A percentile compares a stretch with the other conserved stretches of the same genome.
These are phyloP conservation scores for Dallia pectoralis DNA, from an alignment of 2,797 vertebrate genomes.

Conservation along the genomic window DNA sequence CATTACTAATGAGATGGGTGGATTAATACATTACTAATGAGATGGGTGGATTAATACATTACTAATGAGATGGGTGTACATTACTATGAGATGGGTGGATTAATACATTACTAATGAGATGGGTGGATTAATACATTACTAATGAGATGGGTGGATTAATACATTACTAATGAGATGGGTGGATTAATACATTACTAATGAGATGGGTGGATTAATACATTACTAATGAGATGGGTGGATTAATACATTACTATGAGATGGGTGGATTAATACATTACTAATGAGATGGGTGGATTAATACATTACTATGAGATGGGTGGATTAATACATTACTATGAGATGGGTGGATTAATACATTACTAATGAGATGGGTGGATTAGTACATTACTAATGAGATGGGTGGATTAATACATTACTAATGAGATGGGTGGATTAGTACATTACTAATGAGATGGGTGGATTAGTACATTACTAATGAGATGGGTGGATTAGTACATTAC, in stretches of 20 bases:
- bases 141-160: slow-evolving; percentile 19
- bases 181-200: slow-evolving; percentile 15
- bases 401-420: slow-evolving; percentile 17
- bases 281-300: slow-evolving; percentile 20
- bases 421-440: slow-evolving; percentile 23
- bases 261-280: slow-evolving; percentile 17
- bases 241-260: slow-evolving; percentile 16
- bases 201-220: slow-evolving; percentile 23
- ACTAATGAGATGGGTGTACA: too few relatives aligned
- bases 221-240: neutral
- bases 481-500: slow-evolving; percentile 19
- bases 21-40: slow-evolving; percentile 15
- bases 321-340: slow-evolving; percentile 19
- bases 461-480: slow-evolving; percentile 16
- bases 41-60: slow-evolving; percentile 22
- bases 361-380: slow-evolving; percentile 19
- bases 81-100: too few relatives aligned
- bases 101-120: slow-evolving; percentile 12
- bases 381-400: neutral
- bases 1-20: neutral
- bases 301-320: too few relatives aligned
- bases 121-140: slow-evolving; percentile 18
- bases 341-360: slow-evolving; percentile 19
- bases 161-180: neutral
- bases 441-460: neutral